Base-by-base conservation (phyloP, 2,797 vertebrate genomes). In the Helarctos malayanus region DNA sequence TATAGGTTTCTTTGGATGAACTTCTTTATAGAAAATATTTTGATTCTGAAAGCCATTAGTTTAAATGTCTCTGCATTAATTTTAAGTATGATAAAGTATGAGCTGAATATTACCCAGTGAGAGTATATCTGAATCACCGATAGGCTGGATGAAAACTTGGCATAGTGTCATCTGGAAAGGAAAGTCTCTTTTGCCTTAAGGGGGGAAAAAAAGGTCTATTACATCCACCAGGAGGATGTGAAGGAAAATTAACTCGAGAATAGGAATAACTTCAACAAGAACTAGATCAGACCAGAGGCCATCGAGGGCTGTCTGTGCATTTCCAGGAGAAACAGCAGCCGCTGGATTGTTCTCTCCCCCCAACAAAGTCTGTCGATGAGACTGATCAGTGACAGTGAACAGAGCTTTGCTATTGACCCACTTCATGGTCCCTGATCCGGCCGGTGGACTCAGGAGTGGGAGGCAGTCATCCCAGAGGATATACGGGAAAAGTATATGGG, bases 41-140 rank as follows among this genome's bases (percentile, higher is more conserved):
- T 32, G 65, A 32, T 69, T 85, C 57, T 35, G 59, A 97, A 89
- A 84, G 52, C 3, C 71, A 45, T 83, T 91, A 32, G 10, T 49
- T 89, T 97, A 76, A 79, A 96, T 98, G 95, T 57, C 52, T 97
- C 35, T 12, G 92, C 13, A 56, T 95, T 27, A 73, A 84, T 61
- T 91, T 93, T 52, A 87, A 35, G 69, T 49, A 76, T 73, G 73
- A n/a, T 82, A 82, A 84, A 91, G 86, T 85, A 75, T 69, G 65
- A 94, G 25, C 69, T 61, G 25, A 29, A 79, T 84, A n/a, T 80
- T 91, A 81, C 35, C 47, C 95, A 61, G 56, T 78, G 71, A 57
- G 32, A 61, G 54, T 91, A 45, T 82, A 45, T 96, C 96, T 93
- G 65, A 76, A 95, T 49, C 38, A 11, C 45, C 81, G 71, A 88